Percentiles rank a stretch among this genome's conserved stretches.
Evolutionary conservation across 2,888 invertebrate genomes (phyloP).

Genomic region (Uropetala carovei): DNA sequence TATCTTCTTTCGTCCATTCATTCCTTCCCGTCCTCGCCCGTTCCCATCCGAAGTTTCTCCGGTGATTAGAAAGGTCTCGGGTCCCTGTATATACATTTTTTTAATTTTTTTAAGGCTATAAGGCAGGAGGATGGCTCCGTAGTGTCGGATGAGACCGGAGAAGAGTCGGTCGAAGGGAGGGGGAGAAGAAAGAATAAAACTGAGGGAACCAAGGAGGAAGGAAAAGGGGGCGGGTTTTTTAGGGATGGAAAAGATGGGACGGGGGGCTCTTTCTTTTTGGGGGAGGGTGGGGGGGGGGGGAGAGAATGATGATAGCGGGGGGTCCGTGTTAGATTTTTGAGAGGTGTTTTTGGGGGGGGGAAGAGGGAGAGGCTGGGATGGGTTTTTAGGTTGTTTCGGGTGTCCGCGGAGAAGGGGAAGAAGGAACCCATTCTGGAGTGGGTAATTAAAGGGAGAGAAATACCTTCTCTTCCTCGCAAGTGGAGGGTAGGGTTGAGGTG

Average conservation of each 20-base stretch:
- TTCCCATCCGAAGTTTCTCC: not conserved
- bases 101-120: not conserved
- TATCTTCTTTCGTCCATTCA: constrained; percentile 29
- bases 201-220: too few relatives aligned
- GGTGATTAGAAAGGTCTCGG: constrained; percentile 17
- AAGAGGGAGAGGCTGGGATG: not conserved
- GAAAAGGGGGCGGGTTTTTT: too few relatives aligned
- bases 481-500: not conserved
- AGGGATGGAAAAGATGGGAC: too few relatives aligned
- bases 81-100: not conserved
- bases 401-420: not conserved
- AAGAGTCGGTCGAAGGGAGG: not conserved
- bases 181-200: not conserved
- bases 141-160: not conserved
- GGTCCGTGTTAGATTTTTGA: constrained; percentile 11
- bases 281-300: too few relatives aligned
- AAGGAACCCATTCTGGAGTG: not conserved
- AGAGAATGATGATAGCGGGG: not conserved
- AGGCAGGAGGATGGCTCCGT: constrained; percentile 5
- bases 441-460: constrained; percentile 4
- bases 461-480: not conserved
- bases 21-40: not conserved
- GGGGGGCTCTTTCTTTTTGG: too few relatives aligned
- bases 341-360: not conserved
- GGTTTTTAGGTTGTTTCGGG: not conserved